Conservation (phyloP, 2,113 vertebrate species). For the Ailuropoda melanoleuca region DNA sequence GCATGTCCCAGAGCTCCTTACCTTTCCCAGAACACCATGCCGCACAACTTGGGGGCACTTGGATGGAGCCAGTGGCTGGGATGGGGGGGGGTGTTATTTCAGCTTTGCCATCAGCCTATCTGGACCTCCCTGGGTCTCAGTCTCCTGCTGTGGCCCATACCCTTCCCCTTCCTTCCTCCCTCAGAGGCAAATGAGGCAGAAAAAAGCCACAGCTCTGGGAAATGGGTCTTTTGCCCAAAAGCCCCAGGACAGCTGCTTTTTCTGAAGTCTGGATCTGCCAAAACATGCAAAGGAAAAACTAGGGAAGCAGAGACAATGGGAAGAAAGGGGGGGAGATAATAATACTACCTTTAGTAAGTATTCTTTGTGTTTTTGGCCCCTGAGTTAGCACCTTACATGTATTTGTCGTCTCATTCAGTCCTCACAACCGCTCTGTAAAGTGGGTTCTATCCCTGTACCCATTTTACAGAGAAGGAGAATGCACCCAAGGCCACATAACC, state of each 20-base stretch:
- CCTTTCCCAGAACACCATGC: not conserved
- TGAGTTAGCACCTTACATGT: not conserved
- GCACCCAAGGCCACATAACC: not conserved
- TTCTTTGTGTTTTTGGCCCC: not conserved
- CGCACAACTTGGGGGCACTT: rapidly evolving
- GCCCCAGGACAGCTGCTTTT: not conserved
- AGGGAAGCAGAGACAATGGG: not conserved
- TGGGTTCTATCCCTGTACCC: not conserved
- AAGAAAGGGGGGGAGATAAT: not conserved
- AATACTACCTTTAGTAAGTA: not conserved
- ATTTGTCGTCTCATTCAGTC: not conserved
- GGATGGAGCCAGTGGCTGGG: not conserved
- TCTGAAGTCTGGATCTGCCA: not conserved
- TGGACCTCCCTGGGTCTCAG: not conserved
- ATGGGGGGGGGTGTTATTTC: too few species aligned
- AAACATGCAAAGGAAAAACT: not conserved
- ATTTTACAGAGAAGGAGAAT: not conserved
- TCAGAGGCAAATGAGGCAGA: not conserved
- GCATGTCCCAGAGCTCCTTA: not conserved
- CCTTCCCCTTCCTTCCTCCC: not conserved
- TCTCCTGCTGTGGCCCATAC: not conserved
- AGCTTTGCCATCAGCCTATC: not conserved
- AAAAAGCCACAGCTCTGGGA: not conserved
- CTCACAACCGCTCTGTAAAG: not conserved
- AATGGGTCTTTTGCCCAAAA: not conserved